phyloP scores from a whole-genome alignment of 1,140 invertebrate genomes.

The Magallana angulata region DNA sequence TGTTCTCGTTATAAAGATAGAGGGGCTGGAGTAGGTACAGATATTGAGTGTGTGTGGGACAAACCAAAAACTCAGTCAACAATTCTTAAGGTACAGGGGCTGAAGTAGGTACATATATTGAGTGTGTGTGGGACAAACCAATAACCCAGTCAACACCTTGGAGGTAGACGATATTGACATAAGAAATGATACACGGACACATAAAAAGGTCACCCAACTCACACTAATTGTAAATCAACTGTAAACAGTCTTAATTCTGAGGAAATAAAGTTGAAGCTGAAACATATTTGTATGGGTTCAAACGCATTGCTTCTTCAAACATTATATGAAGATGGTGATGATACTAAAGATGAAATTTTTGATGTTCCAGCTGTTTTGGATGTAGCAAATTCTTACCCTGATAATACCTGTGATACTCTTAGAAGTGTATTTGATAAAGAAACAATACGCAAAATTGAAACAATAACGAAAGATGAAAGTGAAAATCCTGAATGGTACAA shows the following conservation, averaged over 20 bases:
- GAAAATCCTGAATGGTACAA: constrained; percentile 18
- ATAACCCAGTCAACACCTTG: constrained; percentile 16
- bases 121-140: constrained; percentile 46
- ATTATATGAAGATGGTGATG: constrained; percentile 25
- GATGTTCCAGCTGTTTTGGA: constrained; percentile 5
- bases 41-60: constrained; percentile 43
- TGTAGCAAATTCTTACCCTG: not conserved
- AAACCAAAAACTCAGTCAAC: constrained; percentile 37
- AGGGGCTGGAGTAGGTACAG: constrained; percentile 23
- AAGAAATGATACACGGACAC: not conserved
- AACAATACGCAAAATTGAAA: constrained; percentile 5
- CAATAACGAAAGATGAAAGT: not conserved
- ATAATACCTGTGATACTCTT: not conserved
- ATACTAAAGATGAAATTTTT: not conserved
- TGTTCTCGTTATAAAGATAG: constrained; percentile 15
- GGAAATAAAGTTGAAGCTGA: constrained; percentile 11
- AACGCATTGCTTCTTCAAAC: constrained; percentile 31
- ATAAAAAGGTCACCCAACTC: not conserved
- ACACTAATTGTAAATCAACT: not conserved
- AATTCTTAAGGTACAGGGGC: no score
- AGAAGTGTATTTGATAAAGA: not conserved
- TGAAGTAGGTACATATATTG: constrained; percentile 37
- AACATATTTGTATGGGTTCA: constrained; percentile 31
- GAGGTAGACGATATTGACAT: constrained; percentile 29
- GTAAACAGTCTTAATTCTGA: not conserved